phyloP scores from a whole-genome alignment of 2,888 invertebrate species.

The Rhaphigaster nebulosa region DNA sequence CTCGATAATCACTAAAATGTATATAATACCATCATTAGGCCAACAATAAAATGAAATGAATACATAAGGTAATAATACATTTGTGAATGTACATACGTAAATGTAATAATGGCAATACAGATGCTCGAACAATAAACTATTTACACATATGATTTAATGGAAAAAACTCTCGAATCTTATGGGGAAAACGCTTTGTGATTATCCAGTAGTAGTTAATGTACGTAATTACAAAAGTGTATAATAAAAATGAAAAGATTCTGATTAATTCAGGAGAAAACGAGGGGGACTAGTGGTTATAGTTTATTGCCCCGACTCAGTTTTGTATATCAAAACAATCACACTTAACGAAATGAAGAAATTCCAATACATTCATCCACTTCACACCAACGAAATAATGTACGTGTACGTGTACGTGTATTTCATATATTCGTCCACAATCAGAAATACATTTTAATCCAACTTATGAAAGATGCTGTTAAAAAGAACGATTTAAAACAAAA shows the following conservation, averaged over 20 bases:
- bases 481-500: no score
- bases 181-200: neutral
- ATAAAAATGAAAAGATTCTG: neutral
- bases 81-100: neutral
- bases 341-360: neutral
- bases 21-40: neutral
- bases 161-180: neutral
- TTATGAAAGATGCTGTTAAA: neutral
- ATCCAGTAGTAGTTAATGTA: neutral
- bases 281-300: neutral
- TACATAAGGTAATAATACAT: constrained; percentile 3
- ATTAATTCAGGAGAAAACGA: neutral
- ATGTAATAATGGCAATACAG: constrained; percentile 18
- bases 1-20: neutral
- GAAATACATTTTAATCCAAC: neutral
- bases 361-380: neutral
- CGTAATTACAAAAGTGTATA: neutral
- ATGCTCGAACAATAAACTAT: constrained; percentile 30
- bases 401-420: neutral
- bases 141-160: constrained; percentile 27
- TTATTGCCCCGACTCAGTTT: neutral
- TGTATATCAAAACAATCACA: neutral
- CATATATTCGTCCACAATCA: neutral
- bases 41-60: neutral
- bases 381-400: neutral